Conservation (phyloP, 64 coral and sea anemone genomes). For the Trachythela sp. region DNA sequence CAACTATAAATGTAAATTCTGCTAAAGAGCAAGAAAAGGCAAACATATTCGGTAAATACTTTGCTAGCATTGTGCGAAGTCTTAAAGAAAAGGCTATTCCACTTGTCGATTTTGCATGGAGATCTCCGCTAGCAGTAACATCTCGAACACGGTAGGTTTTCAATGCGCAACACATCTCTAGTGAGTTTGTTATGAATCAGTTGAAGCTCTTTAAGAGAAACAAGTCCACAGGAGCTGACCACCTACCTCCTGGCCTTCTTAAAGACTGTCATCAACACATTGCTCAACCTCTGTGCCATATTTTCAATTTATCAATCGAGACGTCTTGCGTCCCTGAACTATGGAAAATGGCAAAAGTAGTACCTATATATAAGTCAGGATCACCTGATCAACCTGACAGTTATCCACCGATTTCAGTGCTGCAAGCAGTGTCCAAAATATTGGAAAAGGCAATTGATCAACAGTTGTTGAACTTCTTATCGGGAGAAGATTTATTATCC, state of each 20-base stretch:
- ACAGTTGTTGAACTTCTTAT: not conserved
- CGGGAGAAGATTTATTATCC: not conserved
- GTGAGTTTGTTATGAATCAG: not conserved
- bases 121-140: not conserved
- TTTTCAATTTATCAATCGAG: not conserved
- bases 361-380: conserved; percentile 1
- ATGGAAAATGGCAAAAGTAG: not conserved
- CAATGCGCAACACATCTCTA: not conserved
- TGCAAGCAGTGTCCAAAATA: not conserved
- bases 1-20: not conserved
- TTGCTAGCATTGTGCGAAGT: not conserved
- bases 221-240: not conserved
- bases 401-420: not conserved
- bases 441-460: not conserved
- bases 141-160: not conserved
- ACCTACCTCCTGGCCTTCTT: not conserved
- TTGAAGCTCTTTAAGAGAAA: not conserved
- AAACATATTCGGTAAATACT: not conserved
- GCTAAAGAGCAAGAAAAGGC: not conserved
- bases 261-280: not conserved
- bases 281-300: not conserved
- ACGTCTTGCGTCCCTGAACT: not conserved
- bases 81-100: conserved; percentile 8
- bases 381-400: not conserved
- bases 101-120: not conserved